phyloP scores from a whole-genome alignment of 2,797 vertebrate genomes.

The Gephyroberyx darwinii region DNA sequence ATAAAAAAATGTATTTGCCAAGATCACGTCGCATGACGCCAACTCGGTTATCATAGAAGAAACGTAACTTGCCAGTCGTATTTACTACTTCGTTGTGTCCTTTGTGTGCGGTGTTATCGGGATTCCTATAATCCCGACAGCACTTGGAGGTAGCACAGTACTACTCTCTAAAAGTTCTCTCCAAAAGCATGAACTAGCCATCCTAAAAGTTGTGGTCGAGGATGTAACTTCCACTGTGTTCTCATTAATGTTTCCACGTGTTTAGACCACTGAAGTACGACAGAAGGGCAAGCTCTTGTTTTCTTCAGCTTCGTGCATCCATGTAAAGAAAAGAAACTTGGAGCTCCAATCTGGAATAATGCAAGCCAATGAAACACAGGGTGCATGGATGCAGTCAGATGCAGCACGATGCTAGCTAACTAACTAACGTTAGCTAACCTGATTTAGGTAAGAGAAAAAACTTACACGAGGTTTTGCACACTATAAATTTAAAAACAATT shows the following conservation, averaged over 20 bases:
- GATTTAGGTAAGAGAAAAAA: constrained; percentile 62
- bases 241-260: not conserved
- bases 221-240: not conserved
- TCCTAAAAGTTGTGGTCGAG: constrained; percentile 26
- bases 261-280: not conserved
- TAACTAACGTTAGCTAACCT: constrained; percentile 51
- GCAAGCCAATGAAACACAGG: constrained; percentile 51
- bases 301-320: not conserved
- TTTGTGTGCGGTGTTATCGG: rapidly evolving
- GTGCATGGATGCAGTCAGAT: constrained; percentile 64
- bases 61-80: no score
- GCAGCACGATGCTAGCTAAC: constrained; percentile 68
- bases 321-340: constrained; percentile 25
- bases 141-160: constrained; percentile 37
- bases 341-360: constrained; percentile 54
- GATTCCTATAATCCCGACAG: constrained; percentile 24
- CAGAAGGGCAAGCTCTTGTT: not conserved
- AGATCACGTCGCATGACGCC: not conserved
- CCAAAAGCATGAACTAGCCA: not conserved
- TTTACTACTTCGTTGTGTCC: no score
- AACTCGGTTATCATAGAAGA: constrained; percentile 48
- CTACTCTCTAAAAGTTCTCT: constrained; percentile 15
- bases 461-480: not conserved
- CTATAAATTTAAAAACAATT: not conserved
- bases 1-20: no score